phyloP scores from a whole-genome alignment of 2,113 vertebrate species.

The Madoqua kirkii region DNA sequence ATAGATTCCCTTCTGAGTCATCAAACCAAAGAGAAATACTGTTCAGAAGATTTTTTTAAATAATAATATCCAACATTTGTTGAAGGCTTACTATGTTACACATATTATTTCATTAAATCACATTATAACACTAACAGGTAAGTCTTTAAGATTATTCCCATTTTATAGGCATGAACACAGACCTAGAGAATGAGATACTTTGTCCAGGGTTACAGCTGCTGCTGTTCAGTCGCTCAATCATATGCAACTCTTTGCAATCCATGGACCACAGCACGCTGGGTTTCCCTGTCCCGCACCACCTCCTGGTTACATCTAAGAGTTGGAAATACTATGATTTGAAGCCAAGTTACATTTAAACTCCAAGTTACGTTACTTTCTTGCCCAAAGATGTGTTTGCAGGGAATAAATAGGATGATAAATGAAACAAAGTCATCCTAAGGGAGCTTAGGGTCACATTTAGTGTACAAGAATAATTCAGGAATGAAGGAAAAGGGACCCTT shows the following conservation, averaged over 20 bases:
- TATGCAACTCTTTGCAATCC: neutral
- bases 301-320: neutral
- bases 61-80: neutral
- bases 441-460: neutral
- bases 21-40: neutral
- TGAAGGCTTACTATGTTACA: neutral
- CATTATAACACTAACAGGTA: neutral
- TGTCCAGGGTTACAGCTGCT: neutral
- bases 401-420: neutral
- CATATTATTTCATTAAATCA: neutral
- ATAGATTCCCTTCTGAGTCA: neutral
- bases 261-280: neutral
- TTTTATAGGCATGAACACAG: neutral
- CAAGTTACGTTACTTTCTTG: neutral
- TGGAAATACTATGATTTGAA: neutral
- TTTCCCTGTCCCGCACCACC: neutral
- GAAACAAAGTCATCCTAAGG: neutral
- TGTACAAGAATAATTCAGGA: neutral
- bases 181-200: neutral
- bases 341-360: neutral
- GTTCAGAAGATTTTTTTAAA: neutral
- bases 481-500: neutral
- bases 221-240: rapidly evolving
- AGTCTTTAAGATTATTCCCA: neutral
- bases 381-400: neutral